phyloP scores from a whole-genome alignment of 2,797 vertebrate species.

The Eremophila alpestris region DNA sequence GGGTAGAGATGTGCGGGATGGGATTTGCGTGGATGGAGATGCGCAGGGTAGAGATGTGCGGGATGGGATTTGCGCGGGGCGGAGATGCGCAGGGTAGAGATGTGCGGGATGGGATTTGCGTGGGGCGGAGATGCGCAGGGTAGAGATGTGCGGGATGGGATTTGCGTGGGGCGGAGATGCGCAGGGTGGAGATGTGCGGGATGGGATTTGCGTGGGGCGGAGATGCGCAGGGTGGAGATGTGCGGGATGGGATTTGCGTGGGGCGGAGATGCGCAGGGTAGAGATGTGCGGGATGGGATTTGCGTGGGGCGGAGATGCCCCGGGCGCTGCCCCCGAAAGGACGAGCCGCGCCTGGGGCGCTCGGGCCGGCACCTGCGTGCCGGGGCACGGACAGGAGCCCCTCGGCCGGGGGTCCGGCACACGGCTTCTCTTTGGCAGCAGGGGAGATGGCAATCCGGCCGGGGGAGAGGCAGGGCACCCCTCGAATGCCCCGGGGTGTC shows the following conservation, averaged over 20 bases:
- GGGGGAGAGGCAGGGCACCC: background rate
- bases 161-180: background rate
- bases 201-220: too few relatives aligned
- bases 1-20: too few relatives aligned
- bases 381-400: accelerated
- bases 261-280: background rate
- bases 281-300: background rate
- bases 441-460: accelerated
- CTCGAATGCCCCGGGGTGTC: accelerated
- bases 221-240: too few relatives aligned
- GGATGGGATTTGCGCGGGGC: too few relatives aligned
- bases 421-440: too few relatives aligned
- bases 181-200: too few relatives aligned
- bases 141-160: too few relatives aligned
- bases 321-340: background rate
- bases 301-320: background rate
- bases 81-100: background rate
- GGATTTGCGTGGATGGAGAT: background rate
- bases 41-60: too few relatives aligned
- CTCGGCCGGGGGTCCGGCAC: background rate
- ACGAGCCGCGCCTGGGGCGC: background rate
- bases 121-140: too few relatives aligned
- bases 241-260: background rate
- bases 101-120: too few relatives aligned
- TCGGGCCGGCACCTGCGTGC: background rate